Base-by-base conservation (phyloP, 2,797 vertebrate species). In the Hemibagrus guttatus region DNA sequence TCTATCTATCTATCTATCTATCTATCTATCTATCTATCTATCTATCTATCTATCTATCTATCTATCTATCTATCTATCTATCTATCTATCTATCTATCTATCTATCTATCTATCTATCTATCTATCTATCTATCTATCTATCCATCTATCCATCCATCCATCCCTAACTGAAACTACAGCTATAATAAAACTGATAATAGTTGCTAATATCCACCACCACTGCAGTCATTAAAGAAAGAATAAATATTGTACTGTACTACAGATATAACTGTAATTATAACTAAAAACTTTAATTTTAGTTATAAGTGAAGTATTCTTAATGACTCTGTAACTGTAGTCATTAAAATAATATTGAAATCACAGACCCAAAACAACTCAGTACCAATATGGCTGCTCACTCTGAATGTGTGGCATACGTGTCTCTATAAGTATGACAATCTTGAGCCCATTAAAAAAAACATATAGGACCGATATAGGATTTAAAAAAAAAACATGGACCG, bases 401-500 rank as follows among this genome's bases (percentile, higher is more conserved):
- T 54, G 26, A 8, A 4, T 39, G 11, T 39, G 11, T 78, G 54
- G 19, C 75, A 79, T 59, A 39, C 1, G 9, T 75, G 39, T 91
- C 81, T 91, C 63, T 87, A 91, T 85, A 69, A 76, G 84, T 61
- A 64, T 69, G 61, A 81, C 19, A 42, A 31, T 8, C 4, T 6
- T 35, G n/a, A n/a, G 28, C 72, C 49, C 54, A n/a, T 13, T 14
- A 63, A 31, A 56, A 31, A 28, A 13, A 35, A 49, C 9, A 76
- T 14, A n/a, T n/a, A n/a, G 2, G n/a, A 31, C 54, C 12, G 19
- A 39, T 79, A 2, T 61, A 92, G 87, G 92, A 92, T 93, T 91
- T n/a, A n/a, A n/a, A n/a, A 23, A 39, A 9, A 39, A 6, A 35
- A 49, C 9, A 76, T 14, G 2, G n/a, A 31, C 54, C 12, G 19